Conservation (phyloP, 2,113 vertebrate species). For the Peromyscus californicus region DNA sequence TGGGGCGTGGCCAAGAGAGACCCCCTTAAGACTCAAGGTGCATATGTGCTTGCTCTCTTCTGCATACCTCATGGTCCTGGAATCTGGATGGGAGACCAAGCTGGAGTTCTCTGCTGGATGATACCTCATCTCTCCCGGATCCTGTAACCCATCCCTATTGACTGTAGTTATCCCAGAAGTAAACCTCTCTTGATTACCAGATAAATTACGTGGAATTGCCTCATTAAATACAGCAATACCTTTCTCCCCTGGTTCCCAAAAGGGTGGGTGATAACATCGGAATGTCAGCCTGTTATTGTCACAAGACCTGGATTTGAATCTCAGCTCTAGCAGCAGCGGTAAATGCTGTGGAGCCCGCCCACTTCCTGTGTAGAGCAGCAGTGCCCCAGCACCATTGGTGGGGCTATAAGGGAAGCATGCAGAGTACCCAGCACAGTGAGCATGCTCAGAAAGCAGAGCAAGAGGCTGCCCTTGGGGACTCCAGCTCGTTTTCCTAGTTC, state of each 20-base stretch:
- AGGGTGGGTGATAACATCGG: not conserved
- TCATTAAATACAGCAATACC: too few species aligned
- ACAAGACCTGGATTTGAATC: conserved; percentile 12
- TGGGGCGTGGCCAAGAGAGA: too few species aligned
- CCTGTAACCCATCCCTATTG: too few species aligned
- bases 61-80: too few species aligned
- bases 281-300: not conserved
- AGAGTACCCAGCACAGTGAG: not conserved
- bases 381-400: not conserved
- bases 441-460: not conserved
- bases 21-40: too few species aligned
- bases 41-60: too few species aligned
- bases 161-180: too few species aligned
- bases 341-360: not conserved
- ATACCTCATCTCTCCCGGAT: too few species aligned
- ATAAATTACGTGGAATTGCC: too few species aligned
- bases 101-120: too few species aligned
- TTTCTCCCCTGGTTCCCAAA: not conserved
- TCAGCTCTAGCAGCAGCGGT: not conserved
- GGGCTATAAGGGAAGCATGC: not conserved
- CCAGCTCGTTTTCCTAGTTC: not conserved
- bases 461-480: not conserved
- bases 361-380: not conserved
- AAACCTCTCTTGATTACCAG: too few species aligned
- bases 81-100: too few species aligned